Evolutionary conservation across 2,797 vertebrate genomes (phyloP), one percentile per base, ranked within the genome.

Genomic region (Hoplostethus atlanticus): DNA sequence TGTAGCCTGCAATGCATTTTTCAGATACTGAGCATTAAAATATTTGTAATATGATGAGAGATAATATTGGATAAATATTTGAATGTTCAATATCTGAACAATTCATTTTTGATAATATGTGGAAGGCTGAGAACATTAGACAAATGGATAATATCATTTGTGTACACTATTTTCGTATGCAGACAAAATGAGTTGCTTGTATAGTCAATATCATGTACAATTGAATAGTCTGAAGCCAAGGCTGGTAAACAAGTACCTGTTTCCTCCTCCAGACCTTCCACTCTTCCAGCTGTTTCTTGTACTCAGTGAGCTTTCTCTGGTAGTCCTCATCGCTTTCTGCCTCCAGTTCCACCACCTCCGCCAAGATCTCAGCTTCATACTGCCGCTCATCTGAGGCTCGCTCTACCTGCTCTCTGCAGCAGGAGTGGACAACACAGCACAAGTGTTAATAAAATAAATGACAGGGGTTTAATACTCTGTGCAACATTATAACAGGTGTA

Each of bases 201-300:
- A 16, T n/a, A 17, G 47, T 16, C 50, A 21, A 21, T 25, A 54
- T 28, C 25, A 28, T 53, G 7, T 21, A 30, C 10, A 13, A 53
- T 15, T 54, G 9, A 21, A 21, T 52, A 11, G 6, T 52, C 8
- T 36, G 4, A 54, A 25, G 51, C 38, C 5, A 34, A 30, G 50
- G 17, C 21, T 17, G 12, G 11, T 9, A 5, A 17, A 17, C 1
- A 11, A 1, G 31, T 65, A 99, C 98, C 93, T 96, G 95, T 56
- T 93, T 89, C 73, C 89, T 98, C 82, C 82, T 96, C 96, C 97
- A 97, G 40, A 93, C 85, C 76, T 95, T 98, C 98, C 98, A 99
- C 40, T 95, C 94, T 66, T 95, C 95, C 63, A 96, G 85, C 8
- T 89, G 91, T 38, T 64, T 82, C 84, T 91, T 94, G 89, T 97